Evolutionary conservation across 2,888 invertebrate genomes (phyloP), one percentile per base, ranked within the genome.

Genomic region (Mythimna lalbum): DNA sequence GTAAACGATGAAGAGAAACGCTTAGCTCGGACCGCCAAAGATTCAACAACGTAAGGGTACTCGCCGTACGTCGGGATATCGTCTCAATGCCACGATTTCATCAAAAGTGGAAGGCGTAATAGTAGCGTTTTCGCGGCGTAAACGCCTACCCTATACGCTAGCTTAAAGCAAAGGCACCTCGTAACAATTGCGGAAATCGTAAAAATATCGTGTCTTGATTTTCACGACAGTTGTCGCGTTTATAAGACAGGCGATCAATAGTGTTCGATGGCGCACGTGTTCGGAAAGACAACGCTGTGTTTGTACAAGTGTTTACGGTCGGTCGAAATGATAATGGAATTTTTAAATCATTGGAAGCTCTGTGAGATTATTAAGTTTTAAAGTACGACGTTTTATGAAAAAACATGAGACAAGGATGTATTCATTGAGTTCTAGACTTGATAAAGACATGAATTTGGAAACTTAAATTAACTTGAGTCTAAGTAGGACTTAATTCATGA

Each of bases 161-260:
- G 39, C 39, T 14, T 0, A 39, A 14, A 2, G 43, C 47, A 21
- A 23, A 23, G 14, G 23, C 17, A 43, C 14, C 17, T 14, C 52
- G 23, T 43, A 74, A 43, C 10, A 10, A 10, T 63, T 43, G 23
- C 78, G 78, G 72, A 75, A 78, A 78, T 53, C 79, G 39, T 71
- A 52, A 78, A 62, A 59, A 5, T 21, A 50, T 39, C 31, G 33
- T 21, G 50, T 47, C 12, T 47, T 21, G 5, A n/a, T 49, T 60
- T 50, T 63, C 12, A 21, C 23, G 65, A n/a, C n/a, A 43, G 50
- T 57, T 78, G 56, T 43, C 14, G 27, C 21, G 61, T 53, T 33
- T 17, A n/a, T 47, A n/a, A 12, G 10, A 43, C 9, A 27, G 14
- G 19, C 23, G 55, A 76, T 63, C 75, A 60, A 74, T 76, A 74